Evolutionary conservation across 2,797 vertebrate genomes (phyloP).

Genomic region (Parotocinclus haroldoi): DNA sequence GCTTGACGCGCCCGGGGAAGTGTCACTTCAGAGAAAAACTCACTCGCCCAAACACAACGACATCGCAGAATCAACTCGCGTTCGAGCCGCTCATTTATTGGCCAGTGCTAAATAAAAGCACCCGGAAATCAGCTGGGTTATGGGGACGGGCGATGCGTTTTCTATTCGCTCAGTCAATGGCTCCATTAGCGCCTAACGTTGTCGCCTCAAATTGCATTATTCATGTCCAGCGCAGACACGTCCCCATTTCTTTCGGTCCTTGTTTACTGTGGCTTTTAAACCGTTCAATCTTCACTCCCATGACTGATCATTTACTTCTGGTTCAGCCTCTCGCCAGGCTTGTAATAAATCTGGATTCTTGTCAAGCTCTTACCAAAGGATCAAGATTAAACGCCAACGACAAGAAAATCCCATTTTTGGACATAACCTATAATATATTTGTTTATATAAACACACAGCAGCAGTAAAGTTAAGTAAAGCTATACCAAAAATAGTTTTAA

Average conservation of each 20-base stretch:
- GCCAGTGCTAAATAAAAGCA: not conserved
- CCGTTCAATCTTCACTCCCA: constrained; percentile 31
- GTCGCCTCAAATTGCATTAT: constrained; percentile 45
- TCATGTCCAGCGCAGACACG: constrained; percentile 29
- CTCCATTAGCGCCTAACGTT: constrained; percentile 47
- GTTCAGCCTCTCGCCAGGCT: not conserved
- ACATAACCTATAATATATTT: no score
- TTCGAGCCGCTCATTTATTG: constrained; percentile 6
- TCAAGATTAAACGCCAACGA: no score
- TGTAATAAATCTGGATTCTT: not conserved
- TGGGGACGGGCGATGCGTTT: not conserved
- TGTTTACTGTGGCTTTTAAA: constrained; percentile 47
- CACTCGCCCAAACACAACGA: constrained; percentile 5
- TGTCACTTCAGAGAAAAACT: constrained; percentile 4
- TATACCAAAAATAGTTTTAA: no score
- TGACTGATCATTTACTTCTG: constrained; percentile 24
- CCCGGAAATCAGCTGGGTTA: constrained; percentile 24
- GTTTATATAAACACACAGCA: no score
- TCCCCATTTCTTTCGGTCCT: constrained; percentile 14
- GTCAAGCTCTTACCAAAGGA: no score
- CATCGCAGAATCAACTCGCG: not conserved
- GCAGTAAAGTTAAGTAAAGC: no score
- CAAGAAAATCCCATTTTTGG: no score
- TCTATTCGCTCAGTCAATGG: constrained; percentile 27
- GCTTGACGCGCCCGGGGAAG: not conserved